Base-by-base conservation (phyloP, 2,888 invertebrate species). In the Cryptocephalus primarius region DNA sequence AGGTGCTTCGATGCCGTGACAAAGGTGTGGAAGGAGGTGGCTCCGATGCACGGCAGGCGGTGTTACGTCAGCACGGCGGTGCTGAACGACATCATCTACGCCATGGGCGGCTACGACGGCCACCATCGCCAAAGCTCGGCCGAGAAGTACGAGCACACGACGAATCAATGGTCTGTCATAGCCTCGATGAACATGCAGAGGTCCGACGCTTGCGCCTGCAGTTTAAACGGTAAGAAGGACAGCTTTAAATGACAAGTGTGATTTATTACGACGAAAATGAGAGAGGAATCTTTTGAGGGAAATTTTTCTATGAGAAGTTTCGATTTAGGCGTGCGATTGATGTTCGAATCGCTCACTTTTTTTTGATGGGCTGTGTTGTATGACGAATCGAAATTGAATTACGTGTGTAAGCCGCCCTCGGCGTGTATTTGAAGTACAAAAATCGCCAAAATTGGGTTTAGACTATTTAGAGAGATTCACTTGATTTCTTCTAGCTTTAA, bases 151-250 rank as follows among this genome's bases (percentile, higher is more conserved):
- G 83, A 88, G 68, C 83, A 85, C 39, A 76, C 75, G 47, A 83
- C 82, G 12, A 94, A 94, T 67, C 92, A 93, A 66, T 91, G 91
- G 91, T 81, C 85, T 1, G 72, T 89, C 53, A 84, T 93, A 12
- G 81, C 88, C 0, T 83, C 88, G 0, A 94, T 94, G 94, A 84
- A 85, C 63, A 82, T 83, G 53, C 88, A 87, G 62, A 75, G 94
- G 54, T 92, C 92, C 14, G 94, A 95, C 65, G 92, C 92, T 0
- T 88, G 88, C 64, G 89, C 92, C 4, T 88, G 93, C n/a, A 80
- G 85, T 0, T 70, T 91, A 32, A 82, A 88, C 52, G 86, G 88
- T 79, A 64, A 60, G 58, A 48, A 13, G 14, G 33, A 22, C 12
- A 34, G 34, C 9, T 34, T 34, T 34, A 9, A 34, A 9, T 34